Percentiles rank a stretch among this genome's conserved stretches.
Conservation (phyloP, 2,797 vertebrate species). For the Coendou prehensilis region DNA sequence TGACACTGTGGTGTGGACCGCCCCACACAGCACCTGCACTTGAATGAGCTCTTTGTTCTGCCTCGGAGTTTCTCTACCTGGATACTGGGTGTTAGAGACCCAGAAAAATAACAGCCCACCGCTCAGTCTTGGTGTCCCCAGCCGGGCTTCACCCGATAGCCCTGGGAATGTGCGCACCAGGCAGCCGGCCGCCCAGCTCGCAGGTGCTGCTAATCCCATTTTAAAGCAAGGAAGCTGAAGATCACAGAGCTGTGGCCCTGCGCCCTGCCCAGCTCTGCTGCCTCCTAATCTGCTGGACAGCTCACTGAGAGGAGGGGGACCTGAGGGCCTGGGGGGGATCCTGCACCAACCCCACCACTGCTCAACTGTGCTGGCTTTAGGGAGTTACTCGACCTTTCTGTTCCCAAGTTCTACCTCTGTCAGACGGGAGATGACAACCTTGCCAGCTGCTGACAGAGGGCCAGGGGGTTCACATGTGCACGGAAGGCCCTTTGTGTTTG, state of each 20-base stretch:
- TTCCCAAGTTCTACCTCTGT: background rate
- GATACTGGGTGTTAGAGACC: slow-evolving; percentile 13
- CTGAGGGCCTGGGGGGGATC: background rate
- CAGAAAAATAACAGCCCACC: slow-evolving; percentile 5
- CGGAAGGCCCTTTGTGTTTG: background rate
- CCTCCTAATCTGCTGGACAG: background rate
- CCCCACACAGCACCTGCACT: background rate
- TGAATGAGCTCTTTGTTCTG: slow-evolving; percentile 70
- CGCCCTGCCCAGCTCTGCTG: too few relatives aligned
- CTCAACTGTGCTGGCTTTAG: background rate
- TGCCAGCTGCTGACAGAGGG: background rate
- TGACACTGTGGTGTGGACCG: background rate
- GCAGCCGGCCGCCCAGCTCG: background rate
- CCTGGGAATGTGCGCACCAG: slow-evolving; percentile 11
- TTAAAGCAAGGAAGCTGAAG: background rate
- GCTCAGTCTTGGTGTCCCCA: background rate
- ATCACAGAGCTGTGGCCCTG: background rate
- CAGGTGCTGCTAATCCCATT: background rate
- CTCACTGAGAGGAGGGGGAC: background rate
- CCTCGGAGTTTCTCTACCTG: slow-evolving; percentile 36
- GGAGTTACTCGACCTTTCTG: background rate
- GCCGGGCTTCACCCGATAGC: slow-evolving; percentile 33
- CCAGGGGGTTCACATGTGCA: background rate
- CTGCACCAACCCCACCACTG: too few relatives aligned
- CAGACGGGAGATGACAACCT: background rate